Conservation (phyloP, 2,888 invertebrate genomes). For the Orthonychiurus folsomi region DNA sequence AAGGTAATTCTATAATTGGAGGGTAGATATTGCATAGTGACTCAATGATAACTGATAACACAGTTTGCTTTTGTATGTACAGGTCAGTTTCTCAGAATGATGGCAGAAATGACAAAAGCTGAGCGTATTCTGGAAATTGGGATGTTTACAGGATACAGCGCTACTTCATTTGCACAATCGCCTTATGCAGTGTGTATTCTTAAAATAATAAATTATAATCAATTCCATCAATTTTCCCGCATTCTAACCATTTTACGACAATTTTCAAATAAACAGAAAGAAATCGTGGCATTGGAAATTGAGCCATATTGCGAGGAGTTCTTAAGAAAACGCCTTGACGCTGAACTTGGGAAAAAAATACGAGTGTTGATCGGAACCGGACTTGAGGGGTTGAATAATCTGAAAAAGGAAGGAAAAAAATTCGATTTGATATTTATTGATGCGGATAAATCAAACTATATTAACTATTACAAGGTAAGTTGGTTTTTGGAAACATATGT, state of each 20-base stretch:
- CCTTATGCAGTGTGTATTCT: conserved; percentile 20
- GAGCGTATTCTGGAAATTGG: conserved; percentile 35
- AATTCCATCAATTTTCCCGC: neutral
- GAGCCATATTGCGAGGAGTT: conserved; percentile 23
- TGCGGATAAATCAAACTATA: conserved; percentile 34
- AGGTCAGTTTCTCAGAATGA: conserved; percentile 28
- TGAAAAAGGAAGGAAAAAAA: conserved; percentile 25
- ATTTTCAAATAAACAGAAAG: conserved; percentile 18
- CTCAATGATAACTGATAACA: no score
- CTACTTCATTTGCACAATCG: conserved; percentile 30
- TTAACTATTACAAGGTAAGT: conserved; percentile 35
- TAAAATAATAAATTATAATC: neutral
- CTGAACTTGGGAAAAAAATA: conserved; percentile 26
- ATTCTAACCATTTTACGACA: neutral
- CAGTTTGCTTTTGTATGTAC: conserved; percentile 7
- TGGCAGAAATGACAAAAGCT: conserved; percentile 28
- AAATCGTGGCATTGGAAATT: conserved; percentile 29
- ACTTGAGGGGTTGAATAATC: conserved; percentile 21
- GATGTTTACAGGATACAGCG: conserved; percentile 34
- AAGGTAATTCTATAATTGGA: conserved; percentile 21
- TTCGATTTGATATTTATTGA: conserved; percentile 37
- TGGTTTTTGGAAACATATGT: neutral
- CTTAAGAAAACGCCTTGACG: conserved; percentile 24
- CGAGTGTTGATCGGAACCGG: conserved; percentile 29
- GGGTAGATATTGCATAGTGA: neutral